Conservation (phyloP, 1,140 invertebrate genomes). For the Trachymyrmex cornetzi region DNA sequence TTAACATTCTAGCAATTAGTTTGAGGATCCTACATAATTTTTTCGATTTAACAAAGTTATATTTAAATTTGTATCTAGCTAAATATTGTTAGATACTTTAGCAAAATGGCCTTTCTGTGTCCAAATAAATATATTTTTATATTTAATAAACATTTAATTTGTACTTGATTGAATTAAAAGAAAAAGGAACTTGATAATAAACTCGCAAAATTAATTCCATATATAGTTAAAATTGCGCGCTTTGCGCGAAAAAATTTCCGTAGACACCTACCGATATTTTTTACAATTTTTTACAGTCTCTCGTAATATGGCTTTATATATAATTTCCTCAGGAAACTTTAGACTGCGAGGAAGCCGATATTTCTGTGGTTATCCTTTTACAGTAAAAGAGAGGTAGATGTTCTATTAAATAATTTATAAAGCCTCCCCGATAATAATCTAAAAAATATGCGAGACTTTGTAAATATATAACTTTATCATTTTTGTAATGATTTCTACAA, state of each 20-base stretch:
- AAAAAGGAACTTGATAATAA: neutral
- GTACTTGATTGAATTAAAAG: neutral
- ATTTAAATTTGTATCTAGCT: too few relatives aligned
- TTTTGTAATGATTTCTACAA: neutral
- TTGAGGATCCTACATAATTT: too few relatives aligned
- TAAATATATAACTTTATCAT: neutral
- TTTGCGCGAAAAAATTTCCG: neutral
- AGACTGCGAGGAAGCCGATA: neutral
- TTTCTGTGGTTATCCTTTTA: conserved; percentile 1
- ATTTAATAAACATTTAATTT: too few relatives aligned
- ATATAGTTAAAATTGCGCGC: neutral
- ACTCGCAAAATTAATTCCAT: neutral
- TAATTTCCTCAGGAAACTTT: neutral
- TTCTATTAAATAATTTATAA: conserved; percentile 41
- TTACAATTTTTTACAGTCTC: neutral
- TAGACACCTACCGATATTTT: neutral
- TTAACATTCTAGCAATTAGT: too few relatives aligned
- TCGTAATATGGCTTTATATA: neutral
- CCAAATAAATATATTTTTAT: too few relatives aligned
- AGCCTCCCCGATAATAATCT: neutral
- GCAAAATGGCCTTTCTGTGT: too few relatives aligned
- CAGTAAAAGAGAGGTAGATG: neutral
- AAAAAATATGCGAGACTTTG: neutral
- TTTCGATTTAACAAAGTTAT: too few relatives aligned
- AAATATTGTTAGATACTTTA: too few relatives aligned